Evolutionary conservation across 2,888 invertebrate species (phyloP), one percentile per base, ranked within the genome.

Genomic region (Acholoe squamosa): DNA sequence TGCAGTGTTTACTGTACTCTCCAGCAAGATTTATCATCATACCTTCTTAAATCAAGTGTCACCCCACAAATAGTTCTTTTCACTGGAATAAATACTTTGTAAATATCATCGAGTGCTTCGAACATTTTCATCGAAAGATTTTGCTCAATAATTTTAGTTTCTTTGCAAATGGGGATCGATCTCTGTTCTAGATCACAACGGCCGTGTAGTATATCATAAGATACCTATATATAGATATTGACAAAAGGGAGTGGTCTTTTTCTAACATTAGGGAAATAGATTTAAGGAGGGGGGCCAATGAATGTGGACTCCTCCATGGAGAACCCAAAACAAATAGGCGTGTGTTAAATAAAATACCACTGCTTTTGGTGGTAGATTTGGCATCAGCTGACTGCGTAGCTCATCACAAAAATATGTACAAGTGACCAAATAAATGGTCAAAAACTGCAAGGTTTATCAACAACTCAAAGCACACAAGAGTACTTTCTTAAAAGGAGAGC

Each of bases 401-500:
- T 76, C 76, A 76, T 31, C 31, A 76, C 76, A 28, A 16, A 33
- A n/a, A 34, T 33, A 14, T 31, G 28, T 76, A 76, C 76, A 76
- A 80, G 52, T 54, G 31, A 86, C 86, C 54, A 28, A 25, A 7
- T 25, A 86, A 86, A 86, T 33, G 56, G 54, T 33, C 54, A 86
- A 86, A 80, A 31, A 86, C 31, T 31, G 28, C 52, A 54, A 86
- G 31, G 22, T 19, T 0, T 12, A 54, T 14, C 28, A 86, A 86
- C 25, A n/a, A 14, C 33, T 14, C 16, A 80, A 80, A 80, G 34
- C 80, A 80, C 43, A 80, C 33, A 12, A 43, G 12, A 80, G 16
- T 16, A n/a, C 28, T 76, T 25, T 5, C 1, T 28, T 76, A 28
- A 28, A 33, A 80, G 80, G 80, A 43, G 19, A 80, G 43, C 34